Base-by-base conservation (phyloP, 2,113 vertebrate genomes). In the Galemys pyrenaicus region DNA sequence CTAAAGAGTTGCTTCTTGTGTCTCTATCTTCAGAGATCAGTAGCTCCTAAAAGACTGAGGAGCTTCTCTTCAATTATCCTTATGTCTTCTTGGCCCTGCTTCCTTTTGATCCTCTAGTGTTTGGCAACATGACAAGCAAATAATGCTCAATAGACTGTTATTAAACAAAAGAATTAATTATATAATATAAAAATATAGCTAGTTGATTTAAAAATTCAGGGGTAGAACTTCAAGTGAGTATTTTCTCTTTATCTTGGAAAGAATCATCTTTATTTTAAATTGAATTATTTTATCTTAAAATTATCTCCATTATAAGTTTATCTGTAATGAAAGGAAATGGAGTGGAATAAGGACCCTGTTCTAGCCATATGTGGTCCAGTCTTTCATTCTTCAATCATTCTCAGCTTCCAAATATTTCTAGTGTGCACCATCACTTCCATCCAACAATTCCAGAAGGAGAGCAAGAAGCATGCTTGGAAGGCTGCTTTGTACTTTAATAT, bases 241-340 rank as follows among this genome's bases (percentile, higher is more conserved):
- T 84, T 93, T 82, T 64, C 9, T 84, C 74, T 93, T 44, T 5
- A 62, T 58, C 6, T 78, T 62, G 6, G 8, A 54, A 84, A 64
- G 35, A 81, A 60, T 92, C 13, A 94, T 46, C 3, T 90, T 86
- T 60, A 87, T 90, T 95, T 94, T 77, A 46, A 62, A 82, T 73
- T 46, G 44, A 78, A 87, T 56, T 77, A 68, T 83, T 77, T 90
- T 92, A 85, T 70, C 75, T 80, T 32, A 81, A 79, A 89, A 65
- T 56, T 54, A 83, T 24, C 39, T 39, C 65, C 65, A 78, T 24
- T 20, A 68, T 79, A 85, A 37, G 2, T 30, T 74, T 70, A 58
- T 17, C n/a, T 80, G 0, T 84, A 58, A 82, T 60, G 19, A 46
- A 79, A 92, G 58, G 7, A 6, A 88, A 64, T 46, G 1, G 22